Percentiles rank a stretch among this genome's conserved stretches.
phyloP scores from a whole-genome alignment of 2,888 invertebrate species.

The Ditylenchus weischeri region DNA sequence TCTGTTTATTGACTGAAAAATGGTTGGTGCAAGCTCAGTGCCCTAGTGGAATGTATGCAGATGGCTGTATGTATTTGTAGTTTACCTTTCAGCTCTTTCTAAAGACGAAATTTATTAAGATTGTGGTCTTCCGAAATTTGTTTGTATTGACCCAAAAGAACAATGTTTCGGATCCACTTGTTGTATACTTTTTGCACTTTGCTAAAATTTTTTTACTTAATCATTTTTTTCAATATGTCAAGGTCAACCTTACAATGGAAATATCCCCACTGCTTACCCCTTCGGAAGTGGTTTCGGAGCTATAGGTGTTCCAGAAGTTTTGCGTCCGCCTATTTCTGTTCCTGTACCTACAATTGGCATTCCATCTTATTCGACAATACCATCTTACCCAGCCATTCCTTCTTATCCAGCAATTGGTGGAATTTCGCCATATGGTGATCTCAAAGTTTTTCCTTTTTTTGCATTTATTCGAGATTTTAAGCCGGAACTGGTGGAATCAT shows the following conservation, averaged over 20 bases:
- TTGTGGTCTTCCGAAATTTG: background rate
- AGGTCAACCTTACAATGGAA: background rate
- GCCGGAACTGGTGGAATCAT: background rate
- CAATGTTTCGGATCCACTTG: background rate
- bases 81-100: background rate
- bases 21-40: background rate
- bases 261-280: constrained; percentile 2
- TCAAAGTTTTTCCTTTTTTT: too few relatives aligned
- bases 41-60: background rate
- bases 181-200: background rate
- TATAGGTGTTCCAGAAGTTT: background rate
- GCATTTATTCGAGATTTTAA: too few relatives aligned
- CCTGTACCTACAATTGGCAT: too few relatives aligned
- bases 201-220: too few relatives aligned
- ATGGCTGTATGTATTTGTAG: background rate
- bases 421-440: too few relatives aligned
- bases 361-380: too few relatives aligned
- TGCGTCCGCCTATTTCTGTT: too few relatives aligned
- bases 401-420: too few relatives aligned
- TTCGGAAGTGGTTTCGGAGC: background rate
- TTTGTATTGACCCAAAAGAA: background rate
- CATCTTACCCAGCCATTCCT: too few relatives aligned
- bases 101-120: background rate
- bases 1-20: too few relatives aligned
- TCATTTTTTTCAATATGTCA: too few relatives aligned